Conservation (phyloP, 2,113 vertebrate genomes). For the Sarotherodon lohbergeri region DNA sequence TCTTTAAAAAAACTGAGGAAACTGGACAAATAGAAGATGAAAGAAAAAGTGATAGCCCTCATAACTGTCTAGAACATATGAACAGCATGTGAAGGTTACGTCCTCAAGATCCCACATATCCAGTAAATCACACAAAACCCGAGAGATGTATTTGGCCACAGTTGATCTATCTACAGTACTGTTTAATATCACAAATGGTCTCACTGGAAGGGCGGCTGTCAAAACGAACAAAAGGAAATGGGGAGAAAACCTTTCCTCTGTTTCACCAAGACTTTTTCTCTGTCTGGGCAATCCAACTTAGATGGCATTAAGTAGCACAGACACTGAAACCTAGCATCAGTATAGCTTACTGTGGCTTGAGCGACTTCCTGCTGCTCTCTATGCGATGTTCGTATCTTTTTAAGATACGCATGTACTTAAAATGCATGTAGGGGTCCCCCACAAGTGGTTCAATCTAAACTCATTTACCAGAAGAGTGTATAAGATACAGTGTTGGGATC, state of each 20-base stretch:
- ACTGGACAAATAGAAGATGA: not conserved
- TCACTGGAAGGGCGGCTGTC: not conserved
- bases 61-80: not conserved
- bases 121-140: not conserved
- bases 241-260: not conserved
- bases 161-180: not conserved
- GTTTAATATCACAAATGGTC: not conserved
- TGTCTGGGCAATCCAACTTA: rapidly evolving
- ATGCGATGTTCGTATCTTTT: not conserved
- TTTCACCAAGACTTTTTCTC: not conserved
- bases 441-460: not conserved
- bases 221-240: not conserved
- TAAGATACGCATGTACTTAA: not conserved
- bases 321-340: not conserved
- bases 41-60: not conserved
- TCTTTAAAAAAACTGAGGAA: not conserved
- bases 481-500: not conserved
- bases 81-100: rapidly evolving
- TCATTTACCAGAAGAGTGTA: not conserved
- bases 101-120: rapidly evolving
- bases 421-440: not conserved
- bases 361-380: not conserved
- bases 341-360: not conserved
- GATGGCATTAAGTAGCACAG: not conserved
- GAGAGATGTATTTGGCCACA: not conserved